A percentile compares a stretch with the other conserved stretches of the same genome.
phyloP scores from a whole-genome alignment of 2,888 invertebrate species.

The Steinernema hermaphroditum region DNA sequence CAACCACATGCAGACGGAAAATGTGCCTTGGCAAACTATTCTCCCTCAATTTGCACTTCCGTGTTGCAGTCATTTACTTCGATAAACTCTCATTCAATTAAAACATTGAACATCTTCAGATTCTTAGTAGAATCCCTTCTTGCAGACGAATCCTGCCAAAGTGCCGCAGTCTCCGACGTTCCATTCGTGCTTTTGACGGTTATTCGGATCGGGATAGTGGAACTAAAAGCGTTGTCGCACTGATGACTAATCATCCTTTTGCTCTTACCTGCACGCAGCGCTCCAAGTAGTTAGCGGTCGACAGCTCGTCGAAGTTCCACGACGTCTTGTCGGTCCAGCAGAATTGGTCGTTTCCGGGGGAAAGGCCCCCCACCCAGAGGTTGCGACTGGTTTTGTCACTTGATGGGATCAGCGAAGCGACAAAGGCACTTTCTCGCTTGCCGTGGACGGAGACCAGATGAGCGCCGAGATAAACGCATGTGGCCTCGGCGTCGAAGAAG shows the following conservation, averaged over 20 bases:
- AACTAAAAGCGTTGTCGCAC: background rate
- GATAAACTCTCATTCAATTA: too few relatives aligned
- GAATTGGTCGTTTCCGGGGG: background rate
- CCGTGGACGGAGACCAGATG: background rate
- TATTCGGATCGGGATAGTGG: background rate
- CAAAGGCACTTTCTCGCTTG: background rate
- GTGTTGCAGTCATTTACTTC: too few relatives aligned
- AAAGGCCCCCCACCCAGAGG: background rate
- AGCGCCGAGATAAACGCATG: background rate
- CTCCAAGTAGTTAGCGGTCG: background rate
- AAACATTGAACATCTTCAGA: too few relatives aligned
- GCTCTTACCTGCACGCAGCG: background rate
- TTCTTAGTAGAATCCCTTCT: background rate
- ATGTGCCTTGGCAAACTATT: too few relatives aligned
- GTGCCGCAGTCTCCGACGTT: background rate
- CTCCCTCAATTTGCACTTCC: too few relatives aligned
- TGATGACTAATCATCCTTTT: background rate
- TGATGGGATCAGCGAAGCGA: background rate
- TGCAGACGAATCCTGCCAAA: background rate
- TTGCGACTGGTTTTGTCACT: background rate
- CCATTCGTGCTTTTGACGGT: background rate
- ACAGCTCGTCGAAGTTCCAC: background rate
- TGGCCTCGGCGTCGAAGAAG: constrained; percentile 1
- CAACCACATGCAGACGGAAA: too few relatives aligned
- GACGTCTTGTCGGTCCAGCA: background rate